These are phyloP conservation scores for Norana najaformis DNA, from an alignment of 2,888 invertebrate genomes.

Conservation along the genomic window DNA sequence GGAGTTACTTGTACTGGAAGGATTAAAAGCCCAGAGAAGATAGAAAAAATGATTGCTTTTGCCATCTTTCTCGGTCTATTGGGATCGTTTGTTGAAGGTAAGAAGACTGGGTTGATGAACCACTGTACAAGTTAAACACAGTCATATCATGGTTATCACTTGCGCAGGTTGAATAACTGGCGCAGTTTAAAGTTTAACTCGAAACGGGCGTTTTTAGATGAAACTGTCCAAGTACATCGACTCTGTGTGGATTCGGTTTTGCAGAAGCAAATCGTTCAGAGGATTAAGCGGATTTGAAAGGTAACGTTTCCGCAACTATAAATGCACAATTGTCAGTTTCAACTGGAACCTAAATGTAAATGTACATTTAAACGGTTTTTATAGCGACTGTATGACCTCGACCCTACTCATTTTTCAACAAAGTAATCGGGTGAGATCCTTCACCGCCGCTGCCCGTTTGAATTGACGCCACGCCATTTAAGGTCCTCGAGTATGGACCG, in stretches of 20 bases:
- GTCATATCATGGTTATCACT: neutral
- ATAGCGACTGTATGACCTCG: no score
- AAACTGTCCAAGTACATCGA: no score
- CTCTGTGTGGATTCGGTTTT: no score
- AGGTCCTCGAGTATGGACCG: no score
- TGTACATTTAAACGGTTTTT: no score
- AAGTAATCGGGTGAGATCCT: no score
- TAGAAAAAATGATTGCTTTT: neutral
- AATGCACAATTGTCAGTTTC: neutral
- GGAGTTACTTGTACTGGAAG: neutral
- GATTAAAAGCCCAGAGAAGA: neutral
- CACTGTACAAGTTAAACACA: neutral
- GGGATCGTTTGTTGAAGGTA: neutral
- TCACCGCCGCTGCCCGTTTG: no score
- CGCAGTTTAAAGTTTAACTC: neutral
- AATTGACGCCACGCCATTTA: no score
- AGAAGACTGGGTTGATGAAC: neutral
- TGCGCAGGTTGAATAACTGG: neutral
- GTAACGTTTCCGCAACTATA: neutral
- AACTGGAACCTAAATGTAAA: no score
- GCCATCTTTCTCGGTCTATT: neutral
- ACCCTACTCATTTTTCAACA: no score
- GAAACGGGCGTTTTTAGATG: neutral
- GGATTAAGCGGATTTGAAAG: neutral
- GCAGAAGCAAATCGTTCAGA: neutral